Evolutionary conservation across 2,113 vertebrate genomes (phyloP).

Genomic region (Bettongia penicillata): DNA sequence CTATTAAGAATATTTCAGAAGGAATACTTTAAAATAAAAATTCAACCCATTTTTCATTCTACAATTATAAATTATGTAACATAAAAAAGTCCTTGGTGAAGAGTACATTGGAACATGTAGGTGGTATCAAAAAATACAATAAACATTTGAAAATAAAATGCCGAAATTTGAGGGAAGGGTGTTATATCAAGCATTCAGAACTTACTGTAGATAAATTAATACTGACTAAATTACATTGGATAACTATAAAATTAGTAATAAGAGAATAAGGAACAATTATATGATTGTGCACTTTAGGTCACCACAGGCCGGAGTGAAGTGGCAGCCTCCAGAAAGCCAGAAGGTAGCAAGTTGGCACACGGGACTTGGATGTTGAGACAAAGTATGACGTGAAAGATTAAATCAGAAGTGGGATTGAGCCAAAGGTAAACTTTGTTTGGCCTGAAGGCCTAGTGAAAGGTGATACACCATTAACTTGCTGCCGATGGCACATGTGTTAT

Average conservation of each 20-base stretch:
- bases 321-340: not conserved
- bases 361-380: not conserved
- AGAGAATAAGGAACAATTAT: not conserved
- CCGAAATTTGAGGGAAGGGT: not conserved
- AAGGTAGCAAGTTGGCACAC: not conserved
- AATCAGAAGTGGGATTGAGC: not conserved
- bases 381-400: not conserved
- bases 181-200: not conserved
- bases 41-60: not conserved
- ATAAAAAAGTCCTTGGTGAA: not conserved
- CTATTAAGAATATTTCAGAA: not conserved
- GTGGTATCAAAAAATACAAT: not conserved
- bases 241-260: not conserved
- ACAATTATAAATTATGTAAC: not conserved
- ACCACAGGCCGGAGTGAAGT: not conserved
- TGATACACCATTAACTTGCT: not conserved
- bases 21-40: not conserved
- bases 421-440: not conserved
- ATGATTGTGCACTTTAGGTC: not conserved
- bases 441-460: not conserved
- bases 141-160: not conserved
- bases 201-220: not conserved
- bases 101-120: not conserved
- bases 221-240: not conserved
- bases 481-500: not conserved